Evolutionary conservation across 2,113 vertebrate species (phyloP).

Genomic region (Girardinichthys multiradiatus): DNA sequence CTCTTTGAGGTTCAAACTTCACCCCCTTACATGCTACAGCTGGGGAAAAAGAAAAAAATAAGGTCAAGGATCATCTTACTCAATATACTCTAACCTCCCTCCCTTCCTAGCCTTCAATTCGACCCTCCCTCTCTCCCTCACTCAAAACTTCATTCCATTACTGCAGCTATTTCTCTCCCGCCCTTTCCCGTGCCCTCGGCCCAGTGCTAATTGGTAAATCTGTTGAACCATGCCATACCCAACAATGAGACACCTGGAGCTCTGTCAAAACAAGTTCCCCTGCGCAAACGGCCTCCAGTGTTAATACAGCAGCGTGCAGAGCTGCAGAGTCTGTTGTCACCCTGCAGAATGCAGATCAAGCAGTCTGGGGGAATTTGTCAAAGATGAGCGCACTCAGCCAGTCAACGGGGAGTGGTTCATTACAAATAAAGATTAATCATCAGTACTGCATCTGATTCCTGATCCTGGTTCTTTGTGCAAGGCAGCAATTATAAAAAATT

Average conservation of each 20-base stretch:
- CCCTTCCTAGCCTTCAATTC: neutral
- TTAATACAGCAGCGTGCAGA: constrained; percentile 63
- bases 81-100: constrained; percentile 27
- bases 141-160: constrained; percentile 75
- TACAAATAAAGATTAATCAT: constrained; percentile 46
- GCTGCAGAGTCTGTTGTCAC: constrained; percentile 44
- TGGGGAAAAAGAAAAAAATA: constrained; percentile 39
- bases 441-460: constrained; percentile 28
- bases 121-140: constrained; percentile 30
- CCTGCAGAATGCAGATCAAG: constrained; percentile 17
- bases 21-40: constrained; percentile 68
- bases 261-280: constrained; percentile 87
- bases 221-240: constrained; percentile 82
- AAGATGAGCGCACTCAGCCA: constrained; percentile 10
- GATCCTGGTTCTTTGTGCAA: constrained; percentile 18
- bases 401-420: constrained; percentile 17
- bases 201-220: constrained; percentile 86
- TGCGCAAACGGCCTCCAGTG: constrained; percentile 78
- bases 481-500: constrained; percentile 19
- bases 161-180: constrained; percentile 50
- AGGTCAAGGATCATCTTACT: constrained; percentile 77
- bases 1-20: constrained; percentile 47
- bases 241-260: constrained; percentile 89
- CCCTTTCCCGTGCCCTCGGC: constrained; percentile 70
- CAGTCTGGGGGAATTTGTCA: constrained; percentile 18